These are phyloP conservation scores for Idaea dimidiata DNA, from an alignment of 2,888 invertebrate species.

Conservation along the genomic window DNA sequence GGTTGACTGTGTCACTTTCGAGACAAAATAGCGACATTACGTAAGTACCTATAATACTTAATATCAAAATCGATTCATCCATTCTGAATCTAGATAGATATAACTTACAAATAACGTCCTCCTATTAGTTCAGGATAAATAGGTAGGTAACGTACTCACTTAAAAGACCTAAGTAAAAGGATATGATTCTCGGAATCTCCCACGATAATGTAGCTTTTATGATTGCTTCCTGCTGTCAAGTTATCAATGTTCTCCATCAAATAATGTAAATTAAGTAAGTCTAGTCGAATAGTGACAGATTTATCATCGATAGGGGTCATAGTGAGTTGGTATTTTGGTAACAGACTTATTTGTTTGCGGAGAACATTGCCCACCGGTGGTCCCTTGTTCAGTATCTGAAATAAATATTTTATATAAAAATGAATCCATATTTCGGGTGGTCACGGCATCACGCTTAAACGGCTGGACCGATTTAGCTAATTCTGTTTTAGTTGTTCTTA, in stretches of 20 bases:
- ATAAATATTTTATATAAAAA: constrained; percentile 8
- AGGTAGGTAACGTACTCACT: constrained; percentile 56
- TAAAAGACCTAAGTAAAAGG: constrained; percentile 76
- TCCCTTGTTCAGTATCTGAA: constrained; percentile 85
- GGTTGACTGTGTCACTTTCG: no score
- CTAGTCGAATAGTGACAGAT: constrained; percentile 54
- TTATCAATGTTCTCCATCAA: constrained; percentile 62
- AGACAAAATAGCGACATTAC: no score
- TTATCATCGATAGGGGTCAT: constrained; percentile 54
- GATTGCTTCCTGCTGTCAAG: constrained; percentile 72
- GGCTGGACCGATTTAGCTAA: no score
- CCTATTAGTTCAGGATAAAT: background rate
- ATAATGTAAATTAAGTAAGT: constrained; percentile 64
- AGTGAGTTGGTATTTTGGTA: constrained; percentile 83
- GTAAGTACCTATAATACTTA: no score
- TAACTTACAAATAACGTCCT: no score
- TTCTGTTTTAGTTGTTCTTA: no score
- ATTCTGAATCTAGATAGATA: no score
- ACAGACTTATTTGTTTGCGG: constrained; percentile 79
- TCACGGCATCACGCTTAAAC: no score
- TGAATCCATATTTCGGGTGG: no score
- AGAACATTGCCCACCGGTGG: constrained; percentile 87
- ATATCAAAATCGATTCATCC: no score
- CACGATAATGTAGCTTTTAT: constrained; percentile 81
- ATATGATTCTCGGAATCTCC: constrained; percentile 84